These are phyloP conservation scores for Hydraecia micacea DNA, from an alignment of 2,888 invertebrate species.

Conservation along the genomic window DNA sequence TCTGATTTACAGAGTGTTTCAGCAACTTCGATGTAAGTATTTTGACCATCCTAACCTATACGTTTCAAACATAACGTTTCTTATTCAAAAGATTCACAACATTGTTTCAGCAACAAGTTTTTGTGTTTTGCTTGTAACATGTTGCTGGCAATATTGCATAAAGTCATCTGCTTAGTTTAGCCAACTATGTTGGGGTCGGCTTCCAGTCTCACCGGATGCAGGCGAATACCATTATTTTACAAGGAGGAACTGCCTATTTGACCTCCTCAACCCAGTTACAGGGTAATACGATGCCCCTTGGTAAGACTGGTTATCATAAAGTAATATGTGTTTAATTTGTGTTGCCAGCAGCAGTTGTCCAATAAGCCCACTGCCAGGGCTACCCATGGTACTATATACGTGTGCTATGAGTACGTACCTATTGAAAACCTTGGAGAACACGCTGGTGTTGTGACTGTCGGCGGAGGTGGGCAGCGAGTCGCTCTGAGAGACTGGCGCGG, in stretches of 20 bases:
- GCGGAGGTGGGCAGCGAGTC: constrained; percentile 91
- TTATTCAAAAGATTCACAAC: not conserved
- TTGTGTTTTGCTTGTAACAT: constrained; percentile 2
- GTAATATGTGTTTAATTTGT: not conserved
- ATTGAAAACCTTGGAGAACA: constrained; percentile 97
- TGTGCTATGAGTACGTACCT: constrained; percentile 89
- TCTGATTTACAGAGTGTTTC: not conserved
- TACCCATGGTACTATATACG: not conserved
- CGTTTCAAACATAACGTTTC: not conserved
- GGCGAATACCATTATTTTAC: not conserved
- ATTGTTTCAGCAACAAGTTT: not conserved
- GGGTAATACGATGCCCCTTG: not conserved
- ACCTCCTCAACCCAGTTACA: not conserved
- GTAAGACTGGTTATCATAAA: not conserved
- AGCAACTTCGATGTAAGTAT: not conserved
- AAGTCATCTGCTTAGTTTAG: not conserved
- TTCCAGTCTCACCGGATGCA: not conserved
- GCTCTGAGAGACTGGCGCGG: constrained; percentile 86
- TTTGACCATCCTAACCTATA: not conserved
- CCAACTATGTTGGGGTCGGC: not conserved
- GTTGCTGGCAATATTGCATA: not conserved
- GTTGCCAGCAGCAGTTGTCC: not conserved
- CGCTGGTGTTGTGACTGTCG: constrained; percentile 92
- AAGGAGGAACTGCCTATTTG: too few species aligned
- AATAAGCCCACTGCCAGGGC: not conserved